Evolutionary conservation across 2,113 vertebrate genomes (phyloP).

Genomic region (Astur gentilis): DNA sequence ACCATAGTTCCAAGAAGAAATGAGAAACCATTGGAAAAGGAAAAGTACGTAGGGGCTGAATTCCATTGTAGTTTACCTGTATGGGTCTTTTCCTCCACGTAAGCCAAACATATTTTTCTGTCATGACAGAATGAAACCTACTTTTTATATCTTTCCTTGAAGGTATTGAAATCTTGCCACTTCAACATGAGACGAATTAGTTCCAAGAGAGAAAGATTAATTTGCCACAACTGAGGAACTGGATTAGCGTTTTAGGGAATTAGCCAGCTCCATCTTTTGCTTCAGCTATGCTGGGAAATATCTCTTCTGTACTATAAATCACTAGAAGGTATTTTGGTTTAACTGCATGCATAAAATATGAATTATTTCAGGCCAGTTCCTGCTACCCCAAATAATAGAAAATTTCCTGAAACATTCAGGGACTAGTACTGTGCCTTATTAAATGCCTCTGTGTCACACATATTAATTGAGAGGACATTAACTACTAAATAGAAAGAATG

Average conservation of each 20-base stretch:
- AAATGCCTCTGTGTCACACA: neutral
- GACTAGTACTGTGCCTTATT: neutral
- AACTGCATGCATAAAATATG: neutral
- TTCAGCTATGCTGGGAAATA: neutral
- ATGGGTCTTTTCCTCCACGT: neutral
- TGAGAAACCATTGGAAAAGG: neutral
- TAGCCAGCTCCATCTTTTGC: neutral
- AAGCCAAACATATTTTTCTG: neutral
- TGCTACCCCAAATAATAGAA: neutral
- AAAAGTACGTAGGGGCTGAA: neutral
- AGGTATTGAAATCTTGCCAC: neutral
- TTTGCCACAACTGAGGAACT: neutral
- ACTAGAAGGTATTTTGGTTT: neutral
- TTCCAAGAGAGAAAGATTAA: neutral
- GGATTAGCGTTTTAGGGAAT: neutral
- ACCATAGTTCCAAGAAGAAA: neutral
- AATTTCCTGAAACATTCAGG: neutral
- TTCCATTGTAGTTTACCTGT: neutral
- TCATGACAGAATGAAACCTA: neutral
- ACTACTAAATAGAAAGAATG: neutral
- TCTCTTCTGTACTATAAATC: neutral
- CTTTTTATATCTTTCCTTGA: neutral
- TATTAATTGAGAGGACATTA: neutral
- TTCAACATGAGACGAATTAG: neutral
- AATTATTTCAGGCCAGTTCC: neutral